Evolutionary conservation across 1,140 invertebrate species (phyloP), one percentile per base, ranked within the genome.

Genomic region (Pissodes strobi): DNA sequence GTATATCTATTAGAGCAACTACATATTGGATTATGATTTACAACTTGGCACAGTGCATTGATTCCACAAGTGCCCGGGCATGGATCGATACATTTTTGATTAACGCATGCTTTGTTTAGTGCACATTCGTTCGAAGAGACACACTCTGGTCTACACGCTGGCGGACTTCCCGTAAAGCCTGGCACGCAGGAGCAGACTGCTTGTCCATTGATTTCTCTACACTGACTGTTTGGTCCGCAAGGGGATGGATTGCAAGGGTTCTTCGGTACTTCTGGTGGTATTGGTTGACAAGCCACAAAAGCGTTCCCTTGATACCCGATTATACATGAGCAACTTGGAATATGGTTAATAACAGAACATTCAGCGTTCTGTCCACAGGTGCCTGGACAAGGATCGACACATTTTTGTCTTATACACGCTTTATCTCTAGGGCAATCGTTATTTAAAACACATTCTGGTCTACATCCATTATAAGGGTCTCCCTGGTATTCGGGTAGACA

Each of bases 101-200:
- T 85, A 45, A 88, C 82, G 72, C 91, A 93, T 1, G 90, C 86
- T 76, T 86, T 88, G 49, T 84, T 81, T 45, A 85, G 79, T 5
- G 89, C 79, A 76, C 92, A 94, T 64, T 94, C 92, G 1, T 88
- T 86, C 74, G 90, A 93, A 60, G 90, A 83, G 0, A 90, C 86
- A 76, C 92, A 94, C 78, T 93, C 91, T 10, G 91, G 91, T 66
- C 90, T 81, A 76, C 92, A 94, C 21, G 82, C 83, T 48, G 80
- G 79, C 9, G 87, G 86, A 77, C 88, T 84, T 19, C 87, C 86
- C 87, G 2, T n/a, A n/a, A n/a, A n/a, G n/a, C n/a, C n/a, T n/a
- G n/a, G n/a, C n/a, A n/a, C n/a, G n/a, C n/a, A n/a, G n/a, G n/a
- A n/a, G n/a, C n/a, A n/a, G n/a, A n/a, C n/a, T n/a, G n/a, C n/a